A percentile compares a stretch with the other conserved stretches of the same genome.
These are phyloP conservation scores for Loripinus fragilis DNA, from an alignment of 2,888 invertebrate species.

Conservation along the genomic window DNA sequence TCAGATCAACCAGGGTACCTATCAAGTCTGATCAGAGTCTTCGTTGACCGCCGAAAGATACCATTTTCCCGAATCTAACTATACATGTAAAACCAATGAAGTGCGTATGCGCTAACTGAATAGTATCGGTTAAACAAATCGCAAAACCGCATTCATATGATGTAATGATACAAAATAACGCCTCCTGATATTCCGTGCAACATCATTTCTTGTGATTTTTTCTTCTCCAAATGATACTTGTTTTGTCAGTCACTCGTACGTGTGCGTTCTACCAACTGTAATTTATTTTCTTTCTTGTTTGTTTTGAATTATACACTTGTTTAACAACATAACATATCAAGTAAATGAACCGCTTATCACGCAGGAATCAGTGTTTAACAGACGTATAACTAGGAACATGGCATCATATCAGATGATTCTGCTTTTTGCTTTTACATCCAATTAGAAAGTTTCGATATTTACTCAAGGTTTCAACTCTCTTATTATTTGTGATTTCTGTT, in stretches of 20 bases:
- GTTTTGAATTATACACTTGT: conserved; percentile 43
- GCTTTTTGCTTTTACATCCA: conserved; percentile 15
- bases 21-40: too few relatives aligned
- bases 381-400: conserved; percentile 12
- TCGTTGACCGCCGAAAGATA: too few relatives aligned
- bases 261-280: conserved; percentile 16
- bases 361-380: conserved; percentile 16
- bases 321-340: conserved; percentile 32
- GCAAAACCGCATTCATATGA: too few relatives aligned
- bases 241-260: not conserved
- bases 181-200: too few relatives aligned
- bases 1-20: too few relatives aligned
- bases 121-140: too few relatives aligned
- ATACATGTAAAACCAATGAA: too few relatives aligned
- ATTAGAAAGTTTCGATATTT: conserved; percentile 31
- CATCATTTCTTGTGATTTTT: too few relatives aligned
- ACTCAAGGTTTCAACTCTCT: conserved; percentile 33
- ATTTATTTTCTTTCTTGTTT: conserved; percentile 30
- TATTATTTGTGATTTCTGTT: conserved; percentile 40
- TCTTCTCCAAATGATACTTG: not conserved
- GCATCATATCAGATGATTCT: not conserved
- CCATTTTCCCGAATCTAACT: too few relatives aligned
- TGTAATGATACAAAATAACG: too few relatives aligned
- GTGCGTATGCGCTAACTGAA: too few relatives aligned
- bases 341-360: conserved; percentile 15